Base-by-base conservation (phyloP, 1,140 invertebrate genomes). In the Medauroidea extradentata region DNA sequence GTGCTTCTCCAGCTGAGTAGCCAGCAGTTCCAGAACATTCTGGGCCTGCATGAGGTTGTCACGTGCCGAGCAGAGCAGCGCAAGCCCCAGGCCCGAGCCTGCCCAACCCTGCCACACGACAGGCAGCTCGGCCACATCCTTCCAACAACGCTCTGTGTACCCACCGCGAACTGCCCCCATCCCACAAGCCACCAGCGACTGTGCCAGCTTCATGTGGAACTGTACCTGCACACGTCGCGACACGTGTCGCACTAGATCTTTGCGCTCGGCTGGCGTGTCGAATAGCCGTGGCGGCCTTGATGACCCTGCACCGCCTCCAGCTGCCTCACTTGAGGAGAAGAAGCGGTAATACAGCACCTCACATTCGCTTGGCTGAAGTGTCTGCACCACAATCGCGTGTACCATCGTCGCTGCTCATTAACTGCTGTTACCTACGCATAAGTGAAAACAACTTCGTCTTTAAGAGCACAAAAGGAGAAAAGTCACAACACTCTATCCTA, bases 301-400 rank as follows among this genome's bases (percentile, higher is more conserved):
- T 11, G 42, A 19, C 7, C 27, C 38, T n/a, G n/a, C 8, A 5
- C 3, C 16, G 2, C 8, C 7, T n/a, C 11, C 43, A 21, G 29
- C 18, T 9, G 4, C 39, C 16, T 29, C 50, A n/a, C 24, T 11
- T 4, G 16, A 38, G 11, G 57, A 51, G 44, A 34, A 63, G 21
- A 60, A 39, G 27, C 61, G 52, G 21, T 63, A 63, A 43, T 54
- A 63, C 24, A 59, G 48, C 16, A 60, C 16, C n/a, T 59, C 61
- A 41, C 51, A 29, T 34, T 54, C 42, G 43, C 56, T 55, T 13
- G 43, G 16, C 13, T 59, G 44, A 1, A 63, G 39, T 23, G 61
- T 63, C 51, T 63, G 61, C 23, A 63, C 55, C 29, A 63, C 52
- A 53, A 63, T 55, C 21, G 61, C 61, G 24, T 38, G 50, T 1